Percentiles rank a stretch among this genome's conserved stretches.
Evolutionary conservation across 2,888 invertebrate species (phyloP).

Genomic region (Zaprionus bogoriensis): DNA sequence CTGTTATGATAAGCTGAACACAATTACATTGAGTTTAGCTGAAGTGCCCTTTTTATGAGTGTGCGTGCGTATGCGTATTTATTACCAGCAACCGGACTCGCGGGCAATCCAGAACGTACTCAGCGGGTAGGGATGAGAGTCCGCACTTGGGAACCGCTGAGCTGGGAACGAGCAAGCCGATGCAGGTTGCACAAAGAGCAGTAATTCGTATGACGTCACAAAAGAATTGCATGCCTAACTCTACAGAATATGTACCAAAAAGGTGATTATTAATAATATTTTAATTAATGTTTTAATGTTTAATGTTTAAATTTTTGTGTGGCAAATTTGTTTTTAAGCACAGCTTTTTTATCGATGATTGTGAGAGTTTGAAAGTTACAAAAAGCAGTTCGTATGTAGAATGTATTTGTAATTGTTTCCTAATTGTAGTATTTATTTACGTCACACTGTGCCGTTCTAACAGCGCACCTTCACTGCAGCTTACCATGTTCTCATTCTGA

Average conservation of each 20-base stretch:
- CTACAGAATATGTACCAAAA: background rate
- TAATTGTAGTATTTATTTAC: no score
- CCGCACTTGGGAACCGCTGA: constrained; percentile 33
- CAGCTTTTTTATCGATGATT: no score
- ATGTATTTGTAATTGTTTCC: no score
- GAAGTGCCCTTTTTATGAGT: background rate
- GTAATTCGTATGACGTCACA: constrained; percentile 13
- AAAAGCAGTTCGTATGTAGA: no score
- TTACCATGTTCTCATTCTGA: background rate
- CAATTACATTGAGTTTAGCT: constrained; percentile 8
- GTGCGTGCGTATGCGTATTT: background rate
- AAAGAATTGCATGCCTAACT: background rate
- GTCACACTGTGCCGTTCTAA: background rate
- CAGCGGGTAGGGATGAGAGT: background rate
- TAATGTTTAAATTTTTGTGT: no score
- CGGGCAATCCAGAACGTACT: constrained; percentile 30
- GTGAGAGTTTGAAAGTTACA: no score
- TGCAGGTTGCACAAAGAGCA: constrained; percentile 1
- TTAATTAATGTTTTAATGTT: no score
- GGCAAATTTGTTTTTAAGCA: no score
- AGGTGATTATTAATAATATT: no score
- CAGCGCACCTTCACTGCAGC: background rate
- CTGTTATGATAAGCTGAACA: constrained; percentile 35
- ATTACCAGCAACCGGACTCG: constrained; percentile 25
- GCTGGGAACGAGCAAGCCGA: background rate